A percentile compares a stretch with the other conserved stretches of the same genome.
phyloP scores from a whole-genome alignment of 2,797 vertebrate species.

The Phalloptychus januarius region DNA sequence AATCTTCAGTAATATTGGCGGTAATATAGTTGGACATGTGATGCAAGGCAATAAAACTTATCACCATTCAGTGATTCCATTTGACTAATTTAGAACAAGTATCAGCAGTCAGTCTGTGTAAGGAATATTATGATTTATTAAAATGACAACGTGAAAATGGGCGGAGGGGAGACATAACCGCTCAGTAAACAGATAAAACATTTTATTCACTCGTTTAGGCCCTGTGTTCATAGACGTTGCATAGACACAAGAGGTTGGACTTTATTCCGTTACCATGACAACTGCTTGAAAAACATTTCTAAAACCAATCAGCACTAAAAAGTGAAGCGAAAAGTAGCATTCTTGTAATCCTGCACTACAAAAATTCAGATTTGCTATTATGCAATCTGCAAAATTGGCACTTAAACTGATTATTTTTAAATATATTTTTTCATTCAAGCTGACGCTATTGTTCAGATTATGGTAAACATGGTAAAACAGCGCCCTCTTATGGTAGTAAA shows the following conservation, averaged over 20 bases:
- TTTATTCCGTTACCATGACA: not conserved
- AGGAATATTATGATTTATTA: not conserved
- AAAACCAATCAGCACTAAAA: not conserved
- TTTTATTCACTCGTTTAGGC: not conserved
- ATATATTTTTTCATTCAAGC: not conserved
- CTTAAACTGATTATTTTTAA: not conserved
- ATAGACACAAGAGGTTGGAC: not conserved
- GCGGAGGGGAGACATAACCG: not conserved
- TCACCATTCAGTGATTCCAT: not conserved
- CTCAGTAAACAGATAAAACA: not conserved
- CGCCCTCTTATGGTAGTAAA: slow-evolving; percentile 40
- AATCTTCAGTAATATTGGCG: not conserved
- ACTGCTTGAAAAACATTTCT: not conserved
- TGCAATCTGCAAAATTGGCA: not conserved
- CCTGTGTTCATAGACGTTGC: not conserved
- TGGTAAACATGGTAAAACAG: slow-evolving; percentile 14
- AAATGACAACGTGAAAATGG: too few species aligned
- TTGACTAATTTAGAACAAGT: not conserved
- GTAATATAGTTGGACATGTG: not conserved
- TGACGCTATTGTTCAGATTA: not conserved
- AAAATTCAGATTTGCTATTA: too few species aligned
- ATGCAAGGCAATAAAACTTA: not conserved
- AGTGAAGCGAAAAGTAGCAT: not conserved
- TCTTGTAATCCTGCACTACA: not conserved
- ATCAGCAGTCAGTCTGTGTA: not conserved